Base-by-base conservation (phyloP, 2,113 vertebrate species). In the Mesoclemmys tuberculata region DNA sequence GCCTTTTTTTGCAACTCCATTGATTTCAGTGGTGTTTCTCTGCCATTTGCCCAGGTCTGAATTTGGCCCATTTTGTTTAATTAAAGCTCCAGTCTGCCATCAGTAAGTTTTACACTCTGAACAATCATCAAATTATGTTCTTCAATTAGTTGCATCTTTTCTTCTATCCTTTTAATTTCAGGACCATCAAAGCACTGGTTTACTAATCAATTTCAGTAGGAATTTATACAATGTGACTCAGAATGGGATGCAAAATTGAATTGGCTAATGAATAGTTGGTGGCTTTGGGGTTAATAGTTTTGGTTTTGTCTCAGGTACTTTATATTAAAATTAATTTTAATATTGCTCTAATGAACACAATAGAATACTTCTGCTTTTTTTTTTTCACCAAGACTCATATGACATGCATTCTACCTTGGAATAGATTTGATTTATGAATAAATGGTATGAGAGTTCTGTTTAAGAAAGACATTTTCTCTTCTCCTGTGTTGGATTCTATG, bases 121-220 rank as follows among this genome's bases (percentile, higher is more conserved):
- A 97, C 94, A 93, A 96, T 95, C 95, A 97, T 91, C 96, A 95
- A 91, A 95, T 75, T 95, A 95, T 96, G 95, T 97, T 97, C 94
- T 98, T 96, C 86, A 95, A 97, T 98, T 97, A 97, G 96, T 95
- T 94, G 93, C 94, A 94, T 97, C 96, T 95, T 95, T 93, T 96
- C 95, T 97, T 97, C 94, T 97, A 92, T 96, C 95, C 96, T 97
- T 98, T 98, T 98, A 98, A 98, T 98, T 98, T 98, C 96, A 96
- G 97, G 68, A 93, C 97, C 95, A 96, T 98, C 96, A 97, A 97
- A 98, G 95, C 95, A 94, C 96, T 95, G 96, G 98, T 98, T 98
- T 98, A 96, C 97, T 98, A 98, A 98, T 98, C 98, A 98, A 97
- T 98, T 98, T 98, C 98, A 98, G 96, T 98, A 97, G 97, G 98